Evolutionary conservation across 2,113 vertebrate genomes (phyloP).

Genomic region (Phalacrocorax carbo): DNA sequence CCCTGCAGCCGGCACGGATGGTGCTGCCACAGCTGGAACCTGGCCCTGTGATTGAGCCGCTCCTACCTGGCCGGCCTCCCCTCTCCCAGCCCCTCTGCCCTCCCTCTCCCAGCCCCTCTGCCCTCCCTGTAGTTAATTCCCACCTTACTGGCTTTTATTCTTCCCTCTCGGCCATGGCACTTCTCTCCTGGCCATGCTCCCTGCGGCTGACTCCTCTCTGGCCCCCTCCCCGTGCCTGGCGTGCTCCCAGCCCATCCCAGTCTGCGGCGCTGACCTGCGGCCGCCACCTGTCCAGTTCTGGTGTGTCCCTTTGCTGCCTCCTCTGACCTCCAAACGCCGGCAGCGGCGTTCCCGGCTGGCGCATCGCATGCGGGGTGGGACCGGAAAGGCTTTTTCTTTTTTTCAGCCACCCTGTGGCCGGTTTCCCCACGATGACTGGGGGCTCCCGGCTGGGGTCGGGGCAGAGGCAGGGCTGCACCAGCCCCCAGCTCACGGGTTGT

Average conservation of each 20-base stretch:
- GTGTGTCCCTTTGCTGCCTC: background rate
- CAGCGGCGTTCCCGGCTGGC: background rate
- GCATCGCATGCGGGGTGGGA: accelerated
- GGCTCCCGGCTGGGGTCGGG: background rate
- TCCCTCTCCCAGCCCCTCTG: background rate
- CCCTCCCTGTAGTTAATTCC: background rate
- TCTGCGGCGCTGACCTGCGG: background rate
- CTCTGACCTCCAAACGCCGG: background rate
- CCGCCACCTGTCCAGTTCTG: background rate
- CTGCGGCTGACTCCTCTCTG: background rate
- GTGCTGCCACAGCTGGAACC: background rate
- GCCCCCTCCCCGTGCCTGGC: background rate
- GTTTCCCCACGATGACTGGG: accelerated
- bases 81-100: background rate
- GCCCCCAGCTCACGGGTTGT: accelerated
- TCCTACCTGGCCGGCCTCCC: background rate
- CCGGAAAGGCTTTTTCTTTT: background rate
- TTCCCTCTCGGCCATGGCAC: accelerated
- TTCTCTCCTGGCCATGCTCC: background rate
- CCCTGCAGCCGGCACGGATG: background rate
- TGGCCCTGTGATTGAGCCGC: too few species aligned
- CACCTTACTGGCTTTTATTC: background rate
- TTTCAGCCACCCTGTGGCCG: background rate
- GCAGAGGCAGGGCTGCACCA: too few species aligned
- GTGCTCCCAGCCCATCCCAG: background rate